phyloP scores from a whole-genome alignment of 2,888 invertebrate species.

The Petrophora chlorosata region DNA sequence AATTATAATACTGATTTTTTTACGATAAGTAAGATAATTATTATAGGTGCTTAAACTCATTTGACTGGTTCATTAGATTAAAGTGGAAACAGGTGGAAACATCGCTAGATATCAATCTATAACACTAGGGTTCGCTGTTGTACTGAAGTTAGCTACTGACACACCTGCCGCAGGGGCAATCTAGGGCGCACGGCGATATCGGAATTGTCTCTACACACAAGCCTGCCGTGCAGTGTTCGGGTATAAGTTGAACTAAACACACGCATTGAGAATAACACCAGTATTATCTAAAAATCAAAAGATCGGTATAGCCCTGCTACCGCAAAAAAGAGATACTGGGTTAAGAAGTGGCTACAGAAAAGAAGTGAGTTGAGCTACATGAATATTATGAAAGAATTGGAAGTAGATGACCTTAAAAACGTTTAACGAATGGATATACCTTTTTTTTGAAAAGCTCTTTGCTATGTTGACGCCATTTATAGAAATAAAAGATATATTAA shows the following conservation, averaged over 20 bases:
- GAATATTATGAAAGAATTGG: conserved; percentile 3
- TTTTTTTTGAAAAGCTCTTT: conserved; percentile 9
- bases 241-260: no score
- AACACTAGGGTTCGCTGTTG: no score
- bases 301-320: neutral
- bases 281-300: neutral
- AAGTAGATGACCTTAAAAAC: conserved; percentile 3
- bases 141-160: neutral
- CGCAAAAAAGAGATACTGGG: conserved; percentile 1
- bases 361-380: conserved; percentile 5
- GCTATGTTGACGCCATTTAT: conserved; percentile 13
- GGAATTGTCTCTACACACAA: neutral
- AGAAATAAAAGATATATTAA: conserved; percentile 10
- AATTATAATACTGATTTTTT: no score
- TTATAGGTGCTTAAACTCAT: no score
- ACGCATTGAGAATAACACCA: neutral
- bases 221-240: neutral
- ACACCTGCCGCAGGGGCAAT: neutral
- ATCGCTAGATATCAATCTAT: no score
- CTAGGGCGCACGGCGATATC: no score
- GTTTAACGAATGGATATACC: conserved; percentile 6
- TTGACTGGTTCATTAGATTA: no score
- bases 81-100: no score
- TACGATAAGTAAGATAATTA: no score
- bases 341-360: conserved; percentile 8